These are phyloP conservation scores for Drosophila hamatofila DNA, from an alignment of 2,888 invertebrate species.

Conservation along the genomic window DNA sequence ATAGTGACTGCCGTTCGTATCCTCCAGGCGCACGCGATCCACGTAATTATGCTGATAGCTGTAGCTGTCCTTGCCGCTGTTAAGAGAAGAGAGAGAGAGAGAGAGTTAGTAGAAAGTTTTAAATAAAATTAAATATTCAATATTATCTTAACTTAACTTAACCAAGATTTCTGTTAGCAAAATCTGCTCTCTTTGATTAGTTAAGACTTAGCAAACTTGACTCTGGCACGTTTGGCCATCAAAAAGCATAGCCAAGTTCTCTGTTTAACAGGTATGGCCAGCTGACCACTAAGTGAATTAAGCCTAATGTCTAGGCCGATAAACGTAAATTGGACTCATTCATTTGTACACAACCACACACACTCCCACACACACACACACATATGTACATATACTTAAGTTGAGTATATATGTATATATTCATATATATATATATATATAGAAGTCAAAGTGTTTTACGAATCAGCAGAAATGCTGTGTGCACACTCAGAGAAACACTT, in stretches of 20 bases:
- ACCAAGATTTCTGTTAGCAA: not conserved
- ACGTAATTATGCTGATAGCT: slow-evolving; percentile 84
- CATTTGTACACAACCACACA: slow-evolving; percentile 23
- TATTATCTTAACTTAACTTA: no score
- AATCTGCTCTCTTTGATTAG: slow-evolving; percentile 1
- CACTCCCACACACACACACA: slow-evolving; percentile 13
- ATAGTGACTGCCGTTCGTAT: slow-evolving; percentile 61
- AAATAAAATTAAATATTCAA: not conserved
- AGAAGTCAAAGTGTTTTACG: slow-evolving; percentile 30
- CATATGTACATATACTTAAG: no score
- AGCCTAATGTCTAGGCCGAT: slow-evolving; percentile 49
- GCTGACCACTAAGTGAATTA: slow-evolving; percentile 58
- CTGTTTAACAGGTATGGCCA: not conserved
- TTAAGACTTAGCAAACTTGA: not conserved
- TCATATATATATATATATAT: not conserved
- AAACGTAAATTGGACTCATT: slow-evolving; percentile 54
- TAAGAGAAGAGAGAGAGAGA: not conserved
- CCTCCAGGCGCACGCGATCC: slow-evolving; percentile 85
- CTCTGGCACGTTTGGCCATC: slow-evolving; percentile 11
- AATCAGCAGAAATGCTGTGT: slow-evolving; percentile 22
- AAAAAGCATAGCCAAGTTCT: not conserved
- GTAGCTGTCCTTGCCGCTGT: slow-evolving; percentile 80
- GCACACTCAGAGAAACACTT: slow-evolving; percentile 55
- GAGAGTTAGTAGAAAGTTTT: not conserved
- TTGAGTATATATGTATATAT: not conserved